Base-by-base conservation (phyloP, 2,797 vertebrate genomes). In the Aeoliscus strigatus region DNA sequence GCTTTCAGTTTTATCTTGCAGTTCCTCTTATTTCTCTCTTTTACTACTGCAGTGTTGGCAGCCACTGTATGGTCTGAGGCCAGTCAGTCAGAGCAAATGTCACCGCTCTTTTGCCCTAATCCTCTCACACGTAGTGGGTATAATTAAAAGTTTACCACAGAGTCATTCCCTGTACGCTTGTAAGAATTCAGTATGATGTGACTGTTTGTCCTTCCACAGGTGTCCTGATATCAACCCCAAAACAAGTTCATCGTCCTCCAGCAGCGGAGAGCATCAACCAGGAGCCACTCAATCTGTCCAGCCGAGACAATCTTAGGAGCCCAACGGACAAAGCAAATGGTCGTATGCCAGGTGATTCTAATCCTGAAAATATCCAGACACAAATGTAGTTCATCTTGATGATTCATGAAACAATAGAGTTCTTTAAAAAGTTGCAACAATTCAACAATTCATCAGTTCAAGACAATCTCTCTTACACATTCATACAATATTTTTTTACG, bases 281-380 rank as follows among this genome's bases (percentile, higher is more conserved):
- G 2, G 77, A 87, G 64, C 87, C 87, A 0, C 85, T 91, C 25
- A 90, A 85, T 70, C 79, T 92, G 46, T 86, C 90, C 54, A 78
- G 24, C 35, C 71, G 74, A 62, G 47, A 66, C 28, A 53, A 52
- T 10, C 10, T 70, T 1, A 62, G 47, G 45, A 73, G 65, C 26
- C 51, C 36, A 0, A 14, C 63, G 0, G 55, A 72, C n/a, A 84
- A 83, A 43, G 82, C 75, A 0, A 86, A 83, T 1, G 93, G 93
- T 30, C 92, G 85, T 66, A 89, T 94, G 2, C 81, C 92, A 83
- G 91, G 93, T 94, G 75, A 2, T n/a, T 8, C 21, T n/a, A n/a
- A n/a, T n/a, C n/a, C n/a, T n/a, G n/a, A n/a, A n/a, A n/a, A n/a
- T n/a, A n/a, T n/a, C n/a, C n/a, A n/a, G n/a, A n/a, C n/a, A n/a